Evolutionary conservation across 2,888 invertebrate genomes (phyloP), one percentile per base, ranked within the genome.

Genomic region (Pachydiplax longipennis): DNA sequence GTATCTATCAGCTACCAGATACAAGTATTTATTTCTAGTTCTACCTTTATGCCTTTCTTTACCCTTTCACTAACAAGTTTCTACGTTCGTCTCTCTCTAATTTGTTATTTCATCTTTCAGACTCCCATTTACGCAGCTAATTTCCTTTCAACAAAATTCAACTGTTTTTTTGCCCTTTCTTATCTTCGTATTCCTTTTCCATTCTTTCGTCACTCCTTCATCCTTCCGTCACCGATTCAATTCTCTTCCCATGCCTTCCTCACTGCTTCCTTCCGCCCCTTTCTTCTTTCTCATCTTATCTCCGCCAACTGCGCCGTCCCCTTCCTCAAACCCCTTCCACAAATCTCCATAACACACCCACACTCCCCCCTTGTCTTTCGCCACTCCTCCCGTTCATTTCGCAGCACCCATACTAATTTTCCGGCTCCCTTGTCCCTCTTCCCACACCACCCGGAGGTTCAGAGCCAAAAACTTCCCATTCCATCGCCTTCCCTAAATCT

Each of bases 321-420:
- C 18, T 35, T 80, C 80, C 35, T 18, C 81, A 37, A 37, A n/a
- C 15, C 31, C 35, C 5, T 58, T 31, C 35, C 87, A 8, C 61
- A 22, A 25, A 73, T 37, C 61, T 12, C 83, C 53, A 31, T 61
- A 8, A 31, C 65, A 0, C 37, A 35, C 25, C 61, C 87, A 31
- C 65, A 31, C 22, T 40, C 83, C 18, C 87, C 15, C 40, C 22
- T 61, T 87, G 87, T 65, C 87, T 87, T 87, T 40, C 87, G 87
- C 44, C 81, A 40, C n/a, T 40, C 40, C 65, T 25, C n/a, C 40
- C 81, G 37, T 31, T 61, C 87, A 53, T 61, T 65, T 53, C 61
- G 87, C 87, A 58, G 87, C 87, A 87, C 87, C 87, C 87, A 87
- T 87, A 87, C 87, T 87, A 87, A 87, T 87, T 87, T 87, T 65